A percentile compares a stretch with the other conserved stretches of the same genome.
phyloP scores from a whole-genome alignment of 2,797 vertebrate genomes.

The Telmatherina bonti region DNA sequence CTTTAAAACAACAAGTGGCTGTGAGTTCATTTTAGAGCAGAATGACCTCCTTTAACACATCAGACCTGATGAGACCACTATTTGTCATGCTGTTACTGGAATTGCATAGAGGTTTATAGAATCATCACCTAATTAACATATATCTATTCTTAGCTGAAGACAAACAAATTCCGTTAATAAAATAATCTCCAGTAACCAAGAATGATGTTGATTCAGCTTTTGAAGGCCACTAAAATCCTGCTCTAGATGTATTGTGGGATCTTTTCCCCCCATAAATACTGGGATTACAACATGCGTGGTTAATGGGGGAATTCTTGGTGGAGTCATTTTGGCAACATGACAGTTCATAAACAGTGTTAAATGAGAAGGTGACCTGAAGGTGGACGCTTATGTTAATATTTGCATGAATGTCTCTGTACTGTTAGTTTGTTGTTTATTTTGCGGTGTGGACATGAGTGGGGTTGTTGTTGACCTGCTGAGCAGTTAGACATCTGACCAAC shows the following conservation, averaged over 20 bases:
- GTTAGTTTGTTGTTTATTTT: conserved; percentile 30
- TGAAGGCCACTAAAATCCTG: conserved; percentile 1
- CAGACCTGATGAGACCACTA: conserved; percentile 11
- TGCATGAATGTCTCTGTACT: conserved; percentile 33
- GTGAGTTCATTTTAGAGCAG: conserved; percentile 8
- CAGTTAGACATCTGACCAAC: conserved; percentile 26
- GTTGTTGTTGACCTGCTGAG: conserved; percentile 34
- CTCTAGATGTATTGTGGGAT: conserved; percentile 27
- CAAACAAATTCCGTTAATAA: conserved; percentile 52
- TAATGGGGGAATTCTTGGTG: conserved; percentile 20
- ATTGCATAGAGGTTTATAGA: conserved; percentile 11
- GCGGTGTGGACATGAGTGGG: conserved; percentile 19
- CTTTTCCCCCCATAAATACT: conserved; percentile 46
- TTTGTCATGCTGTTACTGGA: conserved; percentile 21
- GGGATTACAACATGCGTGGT: conserved; percentile 34
- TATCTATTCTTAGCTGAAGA: conserved; percentile 36
- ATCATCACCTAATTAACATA: conserved; percentile 22
- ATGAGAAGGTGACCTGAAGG: conserved; percentile 7
- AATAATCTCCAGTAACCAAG: conserved; percentile 39
- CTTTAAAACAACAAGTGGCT: not conserved
- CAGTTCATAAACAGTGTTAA: conserved; percentile 21
- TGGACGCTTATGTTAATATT: conserved; percentile 25
- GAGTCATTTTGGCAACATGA: conserved; percentile 31
- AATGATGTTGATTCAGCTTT: conserved; percentile 41
- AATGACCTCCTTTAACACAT: conserved; percentile 10